These are phyloP conservation scores for Stigmatopora argus DNA, from an alignment of 2,113 vertebrate species.

Conservation along the genomic window DNA sequence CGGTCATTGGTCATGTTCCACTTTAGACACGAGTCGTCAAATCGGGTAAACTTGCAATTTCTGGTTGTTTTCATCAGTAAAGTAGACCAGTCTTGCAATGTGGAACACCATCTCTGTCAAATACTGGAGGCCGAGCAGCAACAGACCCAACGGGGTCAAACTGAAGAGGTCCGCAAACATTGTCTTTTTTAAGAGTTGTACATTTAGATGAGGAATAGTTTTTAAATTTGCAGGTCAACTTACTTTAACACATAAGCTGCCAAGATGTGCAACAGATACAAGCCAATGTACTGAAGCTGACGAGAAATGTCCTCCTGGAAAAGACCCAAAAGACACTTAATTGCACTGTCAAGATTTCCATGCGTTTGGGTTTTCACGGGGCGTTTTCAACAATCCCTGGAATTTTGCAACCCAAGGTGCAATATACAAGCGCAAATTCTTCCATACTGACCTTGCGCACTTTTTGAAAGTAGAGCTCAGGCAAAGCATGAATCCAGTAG, in stretches of 20 bases:
- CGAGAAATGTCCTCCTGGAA: conserved; percentile 89
- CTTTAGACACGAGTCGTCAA: not conserved
- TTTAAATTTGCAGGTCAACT: conserved; percentile 48
- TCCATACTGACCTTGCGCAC: conserved; percentile 87
- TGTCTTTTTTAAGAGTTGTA: not conserved
- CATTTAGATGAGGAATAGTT: not conserved
- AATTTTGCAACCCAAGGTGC: not conserved
- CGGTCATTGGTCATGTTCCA: not conserved
- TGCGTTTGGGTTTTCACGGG: not conserved
- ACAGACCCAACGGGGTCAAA: conserved; percentile 84
- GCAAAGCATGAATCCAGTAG: conserved; percentile 93
- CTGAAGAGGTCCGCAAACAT: conserved; percentile 50
- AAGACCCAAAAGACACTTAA: conserved; percentile 32
- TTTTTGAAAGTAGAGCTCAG: conserved; percentile 98
- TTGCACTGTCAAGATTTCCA: not conserved
- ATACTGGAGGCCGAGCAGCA: conserved; percentile 88
- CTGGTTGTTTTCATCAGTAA: conserved; percentile 89
- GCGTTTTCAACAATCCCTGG: not conserved
- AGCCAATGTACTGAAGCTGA: conserved; percentile 84
- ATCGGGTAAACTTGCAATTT: conserved; percentile 79
- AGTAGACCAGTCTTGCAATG: conserved; percentile 85
- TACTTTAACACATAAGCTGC: conserved; percentile 94
- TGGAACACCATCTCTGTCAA: conserved; percentile 88
- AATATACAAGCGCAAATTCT: conserved; percentile 12
- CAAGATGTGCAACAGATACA: conserved; percentile 87